Evolutionary conservation across 2,888 invertebrate genomes (phyloP).

Genomic region (Drosophila neonasuta): DNA sequence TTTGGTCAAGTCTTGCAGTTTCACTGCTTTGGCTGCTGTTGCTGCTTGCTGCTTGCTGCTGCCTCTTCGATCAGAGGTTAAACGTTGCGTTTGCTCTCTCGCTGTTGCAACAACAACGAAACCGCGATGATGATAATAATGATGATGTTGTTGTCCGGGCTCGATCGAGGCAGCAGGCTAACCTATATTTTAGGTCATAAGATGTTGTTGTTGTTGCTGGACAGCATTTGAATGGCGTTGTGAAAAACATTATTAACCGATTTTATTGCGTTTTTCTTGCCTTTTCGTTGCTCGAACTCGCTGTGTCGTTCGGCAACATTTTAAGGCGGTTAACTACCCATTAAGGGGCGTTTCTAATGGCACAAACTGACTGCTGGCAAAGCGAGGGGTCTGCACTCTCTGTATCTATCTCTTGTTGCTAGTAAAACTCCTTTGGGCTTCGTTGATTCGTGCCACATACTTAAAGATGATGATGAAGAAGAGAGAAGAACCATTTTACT

Average conservation of each 20-base stretch:
- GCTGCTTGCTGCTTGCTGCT: conserved; percentile 30
- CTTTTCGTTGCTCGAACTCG: conserved; percentile 21
- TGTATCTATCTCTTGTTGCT: not conserved
- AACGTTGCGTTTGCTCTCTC: conserved; percentile 58
- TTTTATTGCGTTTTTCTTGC: conserved; percentile 68
- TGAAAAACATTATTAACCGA: conserved; percentile 79
- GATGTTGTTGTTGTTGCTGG: conserved; percentile 41
- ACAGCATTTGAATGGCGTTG: conserved; percentile 73
- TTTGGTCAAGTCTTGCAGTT: conserved; percentile 56
- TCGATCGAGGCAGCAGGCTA: conserved; percentile 54
- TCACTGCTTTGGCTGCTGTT: conserved; percentile 20
- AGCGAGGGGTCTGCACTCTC: conserved; percentile 6
- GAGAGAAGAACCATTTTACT: conserved; percentile 59
- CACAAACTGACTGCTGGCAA: conserved; percentile 50
- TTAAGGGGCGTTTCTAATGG: conserved; percentile 78
- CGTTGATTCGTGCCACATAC: conserved; percentile 65
- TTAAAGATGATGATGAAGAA: conserved; percentile 54
- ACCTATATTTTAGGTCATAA: conserved; percentile 76
- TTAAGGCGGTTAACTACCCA: conserved; percentile 77
- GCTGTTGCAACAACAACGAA: not conserved
- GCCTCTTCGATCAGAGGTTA: conserved; percentile 69
- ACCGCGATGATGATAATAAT: conserved; percentile 37
- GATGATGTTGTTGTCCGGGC: conserved; percentile 49
- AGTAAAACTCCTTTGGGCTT: conserved; percentile 49
- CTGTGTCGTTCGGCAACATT: conserved; percentile 56